phyloP scores from a whole-genome alignment of 2,888 invertebrate genomes.

The Blastobasis lacticolella region DNA sequence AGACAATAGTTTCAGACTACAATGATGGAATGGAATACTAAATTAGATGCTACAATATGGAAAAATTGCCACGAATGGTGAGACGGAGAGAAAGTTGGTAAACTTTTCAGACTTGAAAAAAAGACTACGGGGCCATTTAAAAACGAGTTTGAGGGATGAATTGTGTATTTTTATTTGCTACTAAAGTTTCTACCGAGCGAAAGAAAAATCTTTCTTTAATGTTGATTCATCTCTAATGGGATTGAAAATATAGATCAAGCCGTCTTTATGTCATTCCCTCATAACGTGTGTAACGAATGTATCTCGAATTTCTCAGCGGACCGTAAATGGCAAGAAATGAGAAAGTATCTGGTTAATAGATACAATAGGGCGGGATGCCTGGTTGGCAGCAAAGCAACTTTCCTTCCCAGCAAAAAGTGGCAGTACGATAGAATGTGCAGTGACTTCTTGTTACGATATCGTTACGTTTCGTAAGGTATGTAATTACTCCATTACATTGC shows the following conservation, averaged over 20 bases:
- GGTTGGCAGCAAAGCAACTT: slow-evolving; percentile 57
- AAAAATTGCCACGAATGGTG: no score
- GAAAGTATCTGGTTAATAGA: slow-evolving; percentile 70
- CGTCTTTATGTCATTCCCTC: slow-evolving; percentile 5
- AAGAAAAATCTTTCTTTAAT: no score
- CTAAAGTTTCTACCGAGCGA: no score
- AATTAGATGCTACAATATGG: no score
- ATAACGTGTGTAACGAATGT: slow-evolving; percentile 9
- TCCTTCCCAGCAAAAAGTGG: slow-evolving; percentile 59
- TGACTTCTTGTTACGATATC: slow-evolving; percentile 31
- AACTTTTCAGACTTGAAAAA: neutral
- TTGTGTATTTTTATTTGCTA: no score
- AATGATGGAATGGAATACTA: no score
- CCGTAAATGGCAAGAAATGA: slow-evolving; percentile 69
- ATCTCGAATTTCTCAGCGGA: slow-evolving; percentile 55
- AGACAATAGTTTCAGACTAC: no score
- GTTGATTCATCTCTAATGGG: no score
- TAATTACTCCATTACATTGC: slow-evolving; percentile 48
- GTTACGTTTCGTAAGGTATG: slow-evolving; percentile 50
- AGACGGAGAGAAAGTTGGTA: neutral
- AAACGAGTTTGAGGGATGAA: no score
- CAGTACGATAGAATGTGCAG: slow-evolving; percentile 44
- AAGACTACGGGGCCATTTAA: neutral
- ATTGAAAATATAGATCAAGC: no score
- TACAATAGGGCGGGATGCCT: slow-evolving; percentile 65